phyloP scores from a whole-genome alignment of 2,113 vertebrate species.

The Motacilla tschutschensis region DNA sequence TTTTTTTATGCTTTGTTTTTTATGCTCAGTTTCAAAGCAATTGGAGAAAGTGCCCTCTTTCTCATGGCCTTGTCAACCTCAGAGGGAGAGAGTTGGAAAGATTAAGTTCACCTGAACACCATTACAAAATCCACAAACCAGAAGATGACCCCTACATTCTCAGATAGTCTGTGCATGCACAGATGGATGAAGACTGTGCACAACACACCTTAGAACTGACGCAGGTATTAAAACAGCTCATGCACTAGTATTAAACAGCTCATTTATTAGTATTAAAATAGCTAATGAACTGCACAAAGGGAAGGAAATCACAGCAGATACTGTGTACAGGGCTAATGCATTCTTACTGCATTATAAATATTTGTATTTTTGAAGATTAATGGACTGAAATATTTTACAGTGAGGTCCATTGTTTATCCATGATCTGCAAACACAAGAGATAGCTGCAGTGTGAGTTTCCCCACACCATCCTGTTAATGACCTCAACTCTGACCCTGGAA shows the following conservation, averaged over 20 bases:
- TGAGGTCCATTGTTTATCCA: constrained; percentile 26
- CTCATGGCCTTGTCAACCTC: background rate
- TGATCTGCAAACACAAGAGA: background rate
- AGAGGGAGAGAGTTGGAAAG: background rate
- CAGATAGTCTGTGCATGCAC: background rate
- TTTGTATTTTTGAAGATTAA: constrained; percentile 55
- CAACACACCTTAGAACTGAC: background rate
- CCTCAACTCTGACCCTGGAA: constrained; percentile 50
- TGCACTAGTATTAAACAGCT: background rate
- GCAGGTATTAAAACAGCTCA: background rate
- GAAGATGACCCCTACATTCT: background rate
- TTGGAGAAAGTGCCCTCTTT: background rate
- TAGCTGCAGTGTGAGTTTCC: constrained; percentile 31
- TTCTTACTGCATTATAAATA: constrained; percentile 40
- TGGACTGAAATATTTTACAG: constrained; percentile 45
- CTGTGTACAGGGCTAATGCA: background rate
- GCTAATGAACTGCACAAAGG: background rate
- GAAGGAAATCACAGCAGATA: background rate
- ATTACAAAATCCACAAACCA: background rate
- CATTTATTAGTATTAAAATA: background rate
- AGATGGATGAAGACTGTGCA: background rate
- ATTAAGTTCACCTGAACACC: background rate
- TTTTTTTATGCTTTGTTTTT: background rate
- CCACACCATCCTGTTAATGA: constrained; percentile 28
- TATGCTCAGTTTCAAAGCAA: background rate